phyloP scores from a whole-genome alignment of 2,113 vertebrate species.

The Gallinago media region DNA sequence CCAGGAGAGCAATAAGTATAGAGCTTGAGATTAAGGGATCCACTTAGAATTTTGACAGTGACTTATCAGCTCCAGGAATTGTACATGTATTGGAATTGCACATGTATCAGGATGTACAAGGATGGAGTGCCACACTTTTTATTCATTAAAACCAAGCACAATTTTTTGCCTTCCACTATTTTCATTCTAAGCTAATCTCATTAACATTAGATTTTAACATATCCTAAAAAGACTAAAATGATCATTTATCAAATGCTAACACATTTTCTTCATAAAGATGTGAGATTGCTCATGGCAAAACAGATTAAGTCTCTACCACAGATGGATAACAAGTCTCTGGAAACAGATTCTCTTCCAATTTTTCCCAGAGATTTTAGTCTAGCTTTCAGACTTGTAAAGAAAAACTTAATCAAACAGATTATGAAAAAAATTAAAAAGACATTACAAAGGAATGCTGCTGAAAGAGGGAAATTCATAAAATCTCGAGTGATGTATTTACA shows the following conservation, averaged over 20 bases:
- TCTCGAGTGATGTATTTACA: background rate
- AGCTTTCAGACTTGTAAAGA: background rate
- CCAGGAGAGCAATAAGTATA: background rate
- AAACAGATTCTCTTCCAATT: background rate
- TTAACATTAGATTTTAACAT: background rate
- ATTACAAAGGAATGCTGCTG: background rate
- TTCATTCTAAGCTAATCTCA: background rate
- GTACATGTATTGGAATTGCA: background rate
- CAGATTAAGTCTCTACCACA: background rate
- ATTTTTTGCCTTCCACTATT: background rate
- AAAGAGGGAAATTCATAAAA: background rate
- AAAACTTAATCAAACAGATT: background rate
- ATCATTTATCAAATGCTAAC: background rate
- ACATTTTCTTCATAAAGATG: background rate
- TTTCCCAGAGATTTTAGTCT: background rate
- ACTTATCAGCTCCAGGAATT: background rate
- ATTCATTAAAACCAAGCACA: background rate
- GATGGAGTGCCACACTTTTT: background rate
- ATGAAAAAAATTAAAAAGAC: background rate
- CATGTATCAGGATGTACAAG: background rate
- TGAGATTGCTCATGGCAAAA: background rate
- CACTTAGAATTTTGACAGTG: background rate
- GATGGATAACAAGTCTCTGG: background rate
- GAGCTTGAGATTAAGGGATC: background rate
- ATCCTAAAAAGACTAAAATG: background rate